These are phyloP conservation scores for Ceratitis capitata DNA, from an alignment of 1,140 invertebrate genomes.

Conservation along the genomic window DNA sequence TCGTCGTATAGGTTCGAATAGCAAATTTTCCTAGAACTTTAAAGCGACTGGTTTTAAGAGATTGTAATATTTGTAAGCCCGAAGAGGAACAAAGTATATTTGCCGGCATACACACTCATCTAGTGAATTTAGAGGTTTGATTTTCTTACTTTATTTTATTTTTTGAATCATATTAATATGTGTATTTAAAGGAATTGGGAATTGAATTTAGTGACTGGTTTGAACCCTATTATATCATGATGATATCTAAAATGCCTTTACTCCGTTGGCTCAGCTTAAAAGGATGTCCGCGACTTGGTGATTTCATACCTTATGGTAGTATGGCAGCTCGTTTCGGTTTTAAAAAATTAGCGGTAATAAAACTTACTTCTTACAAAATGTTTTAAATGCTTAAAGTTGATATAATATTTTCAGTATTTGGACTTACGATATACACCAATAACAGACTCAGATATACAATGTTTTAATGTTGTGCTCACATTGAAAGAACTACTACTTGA, in stretches of 20 bases:
- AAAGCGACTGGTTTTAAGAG: constrained; percentile 69
- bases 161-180: background rate
- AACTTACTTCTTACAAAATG: background rate
- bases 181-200: constrained; percentile 69
- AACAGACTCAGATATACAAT: constrained; percentile 75
- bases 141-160: background rate
- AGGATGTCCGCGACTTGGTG: constrained; percentile 72
- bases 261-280: constrained; percentile 71
- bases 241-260: constrained; percentile 74
- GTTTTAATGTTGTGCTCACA: constrained; percentile 71
- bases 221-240: constrained; percentile 74
- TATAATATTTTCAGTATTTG: constrained; percentile 66
- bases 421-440: constrained; percentile 74
- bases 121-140: constrained; percentile 69
- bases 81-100: constrained; percentile 67
- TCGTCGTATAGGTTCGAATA: constrained; percentile 65
- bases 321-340: constrained; percentile 79
- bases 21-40: constrained; percentile 70
- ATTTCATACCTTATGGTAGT: constrained; percentile 79
- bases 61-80: constrained; percentile 67
- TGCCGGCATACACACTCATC: constrained; percentile 70
- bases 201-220: constrained; percentile 77
- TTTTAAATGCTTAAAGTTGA: background rate
- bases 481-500: constrained; percentile 73
- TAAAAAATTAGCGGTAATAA: constrained; percentile 69